These are phyloP conservation scores for Loris lydekkerianus DNA, from an alignment of 2,797 vertebrate species.

Conservation along the genomic window DNA sequence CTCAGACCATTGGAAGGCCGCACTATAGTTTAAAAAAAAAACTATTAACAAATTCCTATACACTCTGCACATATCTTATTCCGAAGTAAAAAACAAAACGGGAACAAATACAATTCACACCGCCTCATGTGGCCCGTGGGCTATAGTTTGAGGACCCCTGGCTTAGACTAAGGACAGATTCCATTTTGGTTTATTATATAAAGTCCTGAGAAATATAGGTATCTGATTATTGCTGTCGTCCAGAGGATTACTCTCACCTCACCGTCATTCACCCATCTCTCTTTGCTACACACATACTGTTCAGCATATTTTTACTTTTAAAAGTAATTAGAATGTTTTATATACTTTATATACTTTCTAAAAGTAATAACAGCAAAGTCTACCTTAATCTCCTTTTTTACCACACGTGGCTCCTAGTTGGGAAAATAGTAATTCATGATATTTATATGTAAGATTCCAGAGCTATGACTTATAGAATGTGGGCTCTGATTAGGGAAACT, in stretches of 20 bases:
- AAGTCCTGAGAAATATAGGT: conserved; percentile 46
- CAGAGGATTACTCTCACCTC: not conserved
- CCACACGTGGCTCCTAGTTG: not conserved
- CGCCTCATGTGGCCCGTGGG: too few relatives aligned
- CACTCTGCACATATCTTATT: too few relatives aligned
- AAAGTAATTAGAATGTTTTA: conserved; percentile 51
- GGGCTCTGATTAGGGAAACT: not conserved
- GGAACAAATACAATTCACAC: too few relatives aligned
- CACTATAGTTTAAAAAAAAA: too few relatives aligned
- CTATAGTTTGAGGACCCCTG: too few relatives aligned
- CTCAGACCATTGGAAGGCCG: too few relatives aligned
- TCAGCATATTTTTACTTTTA: conserved; percentile 55
- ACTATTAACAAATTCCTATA: too few relatives aligned
- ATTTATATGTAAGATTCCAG: not conserved
- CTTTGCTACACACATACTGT: not conserved
- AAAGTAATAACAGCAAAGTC: conserved; percentile 30
- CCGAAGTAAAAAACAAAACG: too few relatives aligned
- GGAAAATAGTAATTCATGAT: not conserved
- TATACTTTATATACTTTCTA: not conserved
- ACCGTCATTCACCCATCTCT: not conserved
- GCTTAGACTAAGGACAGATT: not conserved
- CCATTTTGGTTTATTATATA: conserved; percentile 66
- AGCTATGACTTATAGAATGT: not conserved
- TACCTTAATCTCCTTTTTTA: conserved; percentile 18
- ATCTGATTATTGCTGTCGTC: conserved; percentile 41